Base-by-base conservation (phyloP, 2,113 vertebrate genomes). In the Paraplagusia blochii region DNA sequence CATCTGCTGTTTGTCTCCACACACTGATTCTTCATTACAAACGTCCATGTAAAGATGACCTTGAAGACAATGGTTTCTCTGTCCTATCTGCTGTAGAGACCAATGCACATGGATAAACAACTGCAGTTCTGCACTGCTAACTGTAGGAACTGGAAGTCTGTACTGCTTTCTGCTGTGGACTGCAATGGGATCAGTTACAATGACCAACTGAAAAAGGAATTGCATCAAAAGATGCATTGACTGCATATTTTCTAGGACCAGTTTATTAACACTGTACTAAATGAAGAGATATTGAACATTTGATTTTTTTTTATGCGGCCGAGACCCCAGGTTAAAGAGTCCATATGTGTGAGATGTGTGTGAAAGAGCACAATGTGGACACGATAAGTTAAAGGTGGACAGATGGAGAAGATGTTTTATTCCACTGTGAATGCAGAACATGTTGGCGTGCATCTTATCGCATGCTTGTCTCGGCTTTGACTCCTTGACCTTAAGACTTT, bases 401-500 rank as follows among this genome's bases (percentile, higher is more conserved):
- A 33, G 65, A 47, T n/a, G 13, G 22, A 62, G 19, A 9, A 38
- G 6, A 15, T 29, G 38, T n/a, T 61, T 44, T n/a, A 17, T n/a
- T 19, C 39, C 50, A 17, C 42, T 1, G 34, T 6, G 40, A 63
- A 42, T 50, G 54, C 18, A 19, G 18, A 50, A 44, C 50, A 19
- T 22, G 16, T 66, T 57, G 44, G 14, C 74, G 89, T 84, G 46
- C 35, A 6, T 45, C 71, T 59, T 35, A 38, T 57, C 73, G 79
- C 82, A 62, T 77, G 84, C 77, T 79, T 74, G 86, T 90, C 79
- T 84, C 62, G 80, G 79, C 85, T 78, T 77, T 70, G 85, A 72
- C 62, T 85, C 84, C 66, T 52, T 79, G 77, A 83, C 83, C 75
- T 58, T 69, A 55, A 75, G 79, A 86, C 74, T 79, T 81, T 71